phyloP scores from a whole-genome alignment of 2,797 vertebrate species.

The Netta rufina region DNA sequence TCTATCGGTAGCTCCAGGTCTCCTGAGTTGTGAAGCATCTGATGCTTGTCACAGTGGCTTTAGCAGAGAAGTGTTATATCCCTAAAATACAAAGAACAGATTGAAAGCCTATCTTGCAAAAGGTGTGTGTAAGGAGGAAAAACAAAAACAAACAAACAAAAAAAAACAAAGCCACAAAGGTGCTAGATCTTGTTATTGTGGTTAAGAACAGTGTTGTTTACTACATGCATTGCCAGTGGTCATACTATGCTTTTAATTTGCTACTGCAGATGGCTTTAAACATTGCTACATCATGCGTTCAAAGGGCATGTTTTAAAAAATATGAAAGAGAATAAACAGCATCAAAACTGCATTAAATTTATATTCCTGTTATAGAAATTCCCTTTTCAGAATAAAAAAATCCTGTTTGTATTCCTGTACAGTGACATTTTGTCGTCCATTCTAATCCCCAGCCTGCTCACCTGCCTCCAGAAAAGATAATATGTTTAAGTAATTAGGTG shows the following conservation, averaged over 20 bases:
- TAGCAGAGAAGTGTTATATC: background rate
- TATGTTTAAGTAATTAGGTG: slow-evolving; percentile 16
- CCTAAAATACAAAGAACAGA: background rate
- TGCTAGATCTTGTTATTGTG: background rate
- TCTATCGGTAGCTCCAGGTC: background rate
- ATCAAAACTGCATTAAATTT: background rate
- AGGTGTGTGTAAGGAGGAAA: background rate
- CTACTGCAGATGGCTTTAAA: background rate
- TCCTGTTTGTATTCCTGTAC: background rate
- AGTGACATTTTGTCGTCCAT: background rate
- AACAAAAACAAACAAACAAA: no score
- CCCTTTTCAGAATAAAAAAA: background rate
- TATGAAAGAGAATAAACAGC: background rate
- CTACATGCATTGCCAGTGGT: accelerated
- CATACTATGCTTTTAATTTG: background rate
- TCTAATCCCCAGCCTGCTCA: background rate
- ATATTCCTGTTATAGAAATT: background rate
- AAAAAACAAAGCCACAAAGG: no score
- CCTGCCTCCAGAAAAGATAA: background rate
- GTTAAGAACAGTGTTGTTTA: background rate
- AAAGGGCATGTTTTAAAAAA: background rate
- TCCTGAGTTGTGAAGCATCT: background rate
- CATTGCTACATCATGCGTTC: background rate
- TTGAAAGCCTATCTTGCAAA: background rate
- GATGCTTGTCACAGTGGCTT: background rate